Evolutionary conservation across 2,797 vertebrate genomes (phyloP), one percentile per base, ranked within the genome.

Genomic region (Sylvilagus floridanus): DNA sequence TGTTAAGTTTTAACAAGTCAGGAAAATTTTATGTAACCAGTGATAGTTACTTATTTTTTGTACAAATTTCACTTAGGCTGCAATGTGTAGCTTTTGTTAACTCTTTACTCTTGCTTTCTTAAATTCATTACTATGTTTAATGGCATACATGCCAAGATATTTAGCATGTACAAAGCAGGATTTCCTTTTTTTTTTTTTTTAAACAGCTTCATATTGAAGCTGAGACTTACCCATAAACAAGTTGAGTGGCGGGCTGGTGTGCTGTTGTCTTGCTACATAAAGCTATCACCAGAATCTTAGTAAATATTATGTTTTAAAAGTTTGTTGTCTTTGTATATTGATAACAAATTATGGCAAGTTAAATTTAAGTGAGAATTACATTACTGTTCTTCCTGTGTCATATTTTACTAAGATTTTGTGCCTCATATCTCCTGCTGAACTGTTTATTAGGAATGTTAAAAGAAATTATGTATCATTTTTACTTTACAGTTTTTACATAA

Each of bases 151-250:
- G 99, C 96, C 97, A 97, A 98, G 93, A 88, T 98, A 97, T 95
- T 97, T 96, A 98, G 98, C 98, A 98, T 98, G 98, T 98, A 98
- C 97, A 98, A 98, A 98, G 97, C 97, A 97, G 94, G 84, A 84
- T 97, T 98, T 98, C 98, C 90, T 97, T 92, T 54, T 14, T 86
- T 42, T 66, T 35, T 35, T 35, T 57, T 95, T 90, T 88, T 97
- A 93, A 97, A 98, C 97, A 97, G 98, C 98, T 98, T 98, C 98
- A 98, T 98, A 98, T 98, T 98, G 98, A 98, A 98, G 98, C 98
- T 98, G 98, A 98, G 42, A 47, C 42, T 47, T 47, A 47, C 9
- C 1, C 8, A 9, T 47, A 47, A 47, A 47, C 42, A 47, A 47
- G 42, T 47, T 47, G 42, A 47, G 42, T 47, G 42, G 42, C 42